Evolutionary conservation across 2,888 invertebrate species (phyloP).

Genomic region (Ichneumoninae sp.): DNA sequence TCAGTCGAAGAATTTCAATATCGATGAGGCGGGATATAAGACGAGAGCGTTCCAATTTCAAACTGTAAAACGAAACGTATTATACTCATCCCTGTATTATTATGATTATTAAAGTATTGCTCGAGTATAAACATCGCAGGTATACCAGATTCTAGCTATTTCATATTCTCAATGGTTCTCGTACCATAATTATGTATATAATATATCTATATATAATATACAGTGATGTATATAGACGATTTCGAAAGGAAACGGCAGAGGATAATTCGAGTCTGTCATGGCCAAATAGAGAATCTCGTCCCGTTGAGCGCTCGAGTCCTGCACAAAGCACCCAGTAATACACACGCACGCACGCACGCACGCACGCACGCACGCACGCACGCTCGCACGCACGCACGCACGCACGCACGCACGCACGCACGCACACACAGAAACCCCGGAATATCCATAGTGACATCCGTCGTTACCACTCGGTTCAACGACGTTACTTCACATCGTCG

Average conservation of each 20-base stretch:
- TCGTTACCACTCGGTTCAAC: constrained; percentile 5
- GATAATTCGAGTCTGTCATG: constrained; percentile 34
- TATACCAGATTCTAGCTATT: constrained; percentile 37
- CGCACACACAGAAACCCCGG: constrained; percentile 1
- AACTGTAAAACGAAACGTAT: not conserved
- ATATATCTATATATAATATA: not conserved
- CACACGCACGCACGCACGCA: too few relatives aligned
- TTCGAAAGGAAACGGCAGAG: constrained; percentile 28
- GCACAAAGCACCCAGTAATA: not conserved
- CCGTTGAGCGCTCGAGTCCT: constrained; percentile 16
- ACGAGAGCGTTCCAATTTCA: constrained; percentile 14
- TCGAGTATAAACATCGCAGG: not conserved
- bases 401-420: not conserved
- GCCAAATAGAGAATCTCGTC: constrained; percentile 41
- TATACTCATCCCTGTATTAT: constrained; percentile 8
- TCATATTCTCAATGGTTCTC: constrained; percentile 1
- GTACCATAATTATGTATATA: constrained; percentile 35
- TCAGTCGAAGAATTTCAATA: not conserved
- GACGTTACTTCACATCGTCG: constrained; percentile 11
- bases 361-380: too few relatives aligned
- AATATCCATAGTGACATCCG: constrained; percentile 21
- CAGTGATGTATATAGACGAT: not conserved
- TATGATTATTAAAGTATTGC: constrained; percentile 1
- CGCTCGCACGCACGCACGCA: too few relatives aligned
- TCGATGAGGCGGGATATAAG: not conserved